Evolutionary conservation across 2,888 invertebrate species (phyloP), one percentile per base, ranked within the genome.

Genomic region (Clistopyga incitator): DNA sequence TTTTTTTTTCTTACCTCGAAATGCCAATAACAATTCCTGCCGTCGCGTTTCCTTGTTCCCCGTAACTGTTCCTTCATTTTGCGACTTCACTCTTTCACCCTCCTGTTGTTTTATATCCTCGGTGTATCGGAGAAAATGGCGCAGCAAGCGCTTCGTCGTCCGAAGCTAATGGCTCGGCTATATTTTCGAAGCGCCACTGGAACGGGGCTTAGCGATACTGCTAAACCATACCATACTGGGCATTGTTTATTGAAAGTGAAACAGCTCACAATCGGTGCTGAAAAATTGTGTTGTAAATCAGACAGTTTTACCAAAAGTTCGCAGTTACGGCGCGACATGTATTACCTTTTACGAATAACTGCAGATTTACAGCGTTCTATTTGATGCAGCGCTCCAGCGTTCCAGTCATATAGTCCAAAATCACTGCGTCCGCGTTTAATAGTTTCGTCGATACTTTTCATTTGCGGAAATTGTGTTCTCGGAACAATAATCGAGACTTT

Each of bases 131-230:
- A 81, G 74, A 81, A 81, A 84, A 84, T 74, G 77, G 84, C 83
- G 25, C 72, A 77, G 74, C 80, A 72, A 78, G 74, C 80, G 78
- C 81, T 78, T 78, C 81, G 84, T 78, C 65, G 84, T 84, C 74
- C 81, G 77, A 77, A 78, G 78, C 84, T 84, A 84, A 84, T 81
- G 84, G 80, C 77, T 72, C 72, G 74, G 81, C 81, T 64, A 84
- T 84, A 84, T 81, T 78, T 84, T 70, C 38, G 71, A 74, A 47
- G 68, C 42, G 56, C 74, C 54, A 68, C 25, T 72, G 56, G 76
- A 67, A 76, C 74, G 76, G 72, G 67, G 76, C 45, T 45, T 38
- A 23, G 59, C 54, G 67, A 47, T 77, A 20, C 78, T 29, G n/a
- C 47, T 50, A 68, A 77, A 61, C 61, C 52, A 29, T 45, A 77